Conservation (phyloP, 2,888 invertebrate genomes). For the Ophioninae sp. region DNA sequence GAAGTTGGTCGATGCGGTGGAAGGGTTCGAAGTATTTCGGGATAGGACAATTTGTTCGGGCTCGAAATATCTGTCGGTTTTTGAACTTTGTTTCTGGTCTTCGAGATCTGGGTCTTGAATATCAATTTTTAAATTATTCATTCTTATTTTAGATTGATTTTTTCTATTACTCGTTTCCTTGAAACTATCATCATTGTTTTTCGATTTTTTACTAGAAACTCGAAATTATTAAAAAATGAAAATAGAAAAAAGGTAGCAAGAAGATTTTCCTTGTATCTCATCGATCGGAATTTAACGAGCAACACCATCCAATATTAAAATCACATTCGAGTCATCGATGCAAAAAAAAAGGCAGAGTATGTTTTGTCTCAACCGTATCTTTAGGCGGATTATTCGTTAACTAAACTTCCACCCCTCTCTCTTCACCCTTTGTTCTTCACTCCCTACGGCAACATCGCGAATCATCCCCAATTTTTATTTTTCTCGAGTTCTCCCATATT, state of each 20-base stretch:
- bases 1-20: neutral
- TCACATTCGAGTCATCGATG: too few relatives aligned
- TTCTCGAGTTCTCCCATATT: neutral
- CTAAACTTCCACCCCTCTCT: slow-evolving; percentile 25
- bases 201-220: too few relatives aligned
- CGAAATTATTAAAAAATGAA: neutral
- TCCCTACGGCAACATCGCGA: neutral
- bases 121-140: too few relatives aligned
- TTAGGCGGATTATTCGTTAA: slow-evolving; percentile 53
- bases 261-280: neutral
- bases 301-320: neutral
- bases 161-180: too few relatives aligned
- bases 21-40: neutral
- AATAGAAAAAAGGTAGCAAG: neutral
- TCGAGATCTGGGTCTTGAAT: too few relatives aligned
- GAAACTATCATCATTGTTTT: too few relatives aligned
- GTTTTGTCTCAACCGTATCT: neutral
- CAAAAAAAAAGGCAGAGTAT: too few relatives aligned
- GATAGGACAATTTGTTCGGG: neutral
- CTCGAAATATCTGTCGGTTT: neutral
- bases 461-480: neutral
- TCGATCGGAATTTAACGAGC: neutral
- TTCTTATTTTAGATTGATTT: too few relatives aligned
- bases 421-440: neutral
- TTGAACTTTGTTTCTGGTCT: too few relatives aligned